Evolutionary conservation across 1,140 invertebrate species (phyloP).

Genomic region (Drosophila nigrodunni): DNA sequence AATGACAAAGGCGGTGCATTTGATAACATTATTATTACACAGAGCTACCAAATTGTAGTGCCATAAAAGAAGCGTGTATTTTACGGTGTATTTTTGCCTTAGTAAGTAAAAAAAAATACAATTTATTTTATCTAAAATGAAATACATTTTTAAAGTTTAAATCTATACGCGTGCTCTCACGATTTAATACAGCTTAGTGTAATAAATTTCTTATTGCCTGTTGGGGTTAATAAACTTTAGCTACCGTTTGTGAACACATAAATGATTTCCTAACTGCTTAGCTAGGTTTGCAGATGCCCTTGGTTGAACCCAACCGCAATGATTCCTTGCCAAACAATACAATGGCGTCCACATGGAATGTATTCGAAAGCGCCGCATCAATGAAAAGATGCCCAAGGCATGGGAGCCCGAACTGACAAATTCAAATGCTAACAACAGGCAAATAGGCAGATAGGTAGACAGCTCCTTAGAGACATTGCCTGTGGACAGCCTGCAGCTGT

Average conservation of each 20-base stretch:
- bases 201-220: neutral
- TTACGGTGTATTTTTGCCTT: too few species aligned
- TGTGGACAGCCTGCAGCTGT: conserved; percentile 24
- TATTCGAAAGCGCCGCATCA: conserved; percentile 41
- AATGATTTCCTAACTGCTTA: conserved; percentile 26
- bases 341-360: conserved; percentile 27
- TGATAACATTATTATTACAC: conserved; percentile 21
- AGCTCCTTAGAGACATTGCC: conserved; percentile 45
- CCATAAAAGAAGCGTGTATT: neutral
- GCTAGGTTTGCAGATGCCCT: conserved; percentile 33
- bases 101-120: too few species aligned
- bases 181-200: neutral
- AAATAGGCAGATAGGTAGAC: conserved; percentile 4
- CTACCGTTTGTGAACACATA: conserved; percentile 2
- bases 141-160: too few species aligned
- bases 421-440: conserved; percentile 68
- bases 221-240: conserved; percentile 31
- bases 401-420: conserved; percentile 58
- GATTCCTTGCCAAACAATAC: conserved; percentile 35
- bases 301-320: conserved; percentile 24
- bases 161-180: neutral
- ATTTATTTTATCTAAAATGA: too few species aligned
- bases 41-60: neutral
- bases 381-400: conserved; percentile 24
- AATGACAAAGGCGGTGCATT: conserved; percentile 5